phyloP scores from a whole-genome alignment of 1,140 invertebrate species.

The Zelostemma sp. region DNA sequence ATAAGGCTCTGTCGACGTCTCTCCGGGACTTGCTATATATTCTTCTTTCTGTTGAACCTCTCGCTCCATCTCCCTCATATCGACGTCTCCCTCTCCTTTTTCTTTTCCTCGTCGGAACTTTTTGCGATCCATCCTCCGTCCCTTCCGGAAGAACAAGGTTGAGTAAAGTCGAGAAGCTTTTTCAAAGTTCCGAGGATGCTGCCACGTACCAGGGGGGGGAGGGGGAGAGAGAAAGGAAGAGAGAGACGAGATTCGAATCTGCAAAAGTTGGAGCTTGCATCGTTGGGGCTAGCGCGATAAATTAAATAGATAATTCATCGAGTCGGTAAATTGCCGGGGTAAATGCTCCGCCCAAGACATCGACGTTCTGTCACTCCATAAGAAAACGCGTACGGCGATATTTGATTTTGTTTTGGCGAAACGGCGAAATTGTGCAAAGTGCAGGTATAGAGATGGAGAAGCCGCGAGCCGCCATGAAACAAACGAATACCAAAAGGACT shows the following conservation, averaged over 20 bases:
- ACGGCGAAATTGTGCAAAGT: too few relatives aligned
- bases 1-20: conserved; percentile 52
- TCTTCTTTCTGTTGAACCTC: conserved; percentile 20
- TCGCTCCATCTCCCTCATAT: conserved; percentile 20
- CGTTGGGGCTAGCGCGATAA: conserved; percentile 23
- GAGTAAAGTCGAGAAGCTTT: conserved; percentile 14
- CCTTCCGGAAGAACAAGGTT: conserved; percentile 32
- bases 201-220: too few relatives aligned
- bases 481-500: conserved; percentile 68
- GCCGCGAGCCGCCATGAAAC: conserved; percentile 61
- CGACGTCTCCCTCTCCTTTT: conserved; percentile 15
- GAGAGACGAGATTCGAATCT: conserved; percentile 5
- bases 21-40: conserved; percentile 35
- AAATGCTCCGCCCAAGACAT: too few relatives aligned
- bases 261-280: background rate
- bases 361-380: too few relatives aligned
- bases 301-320: conserved; percentile 45
- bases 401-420: too few relatives aligned
- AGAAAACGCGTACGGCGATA: too few relatives aligned
- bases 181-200: conserved; percentile 13
- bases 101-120: conserved; percentile 20
- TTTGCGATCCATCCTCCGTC: conserved; percentile 24
- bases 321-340: too few relatives aligned
- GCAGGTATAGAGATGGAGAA: conserved; percentile 39
- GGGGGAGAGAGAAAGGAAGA: too few relatives aligned